Conservation (phyloP, 2,113 vertebrate species). For the Pterocles gutturalis region DNA sequence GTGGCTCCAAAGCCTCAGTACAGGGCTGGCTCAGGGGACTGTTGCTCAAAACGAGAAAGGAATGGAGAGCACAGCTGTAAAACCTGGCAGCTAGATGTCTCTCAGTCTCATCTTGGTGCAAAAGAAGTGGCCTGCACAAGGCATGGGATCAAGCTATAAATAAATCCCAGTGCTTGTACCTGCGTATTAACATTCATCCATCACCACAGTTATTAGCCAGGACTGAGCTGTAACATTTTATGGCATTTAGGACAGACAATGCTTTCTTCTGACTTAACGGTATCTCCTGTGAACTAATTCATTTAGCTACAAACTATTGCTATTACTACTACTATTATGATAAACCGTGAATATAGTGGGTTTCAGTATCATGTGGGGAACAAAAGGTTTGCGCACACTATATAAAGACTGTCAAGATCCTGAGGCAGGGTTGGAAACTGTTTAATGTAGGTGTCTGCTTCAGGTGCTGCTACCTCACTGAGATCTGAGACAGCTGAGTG, state of each 20-base stretch:
- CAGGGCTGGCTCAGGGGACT: neutral
- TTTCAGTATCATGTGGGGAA: neutral
- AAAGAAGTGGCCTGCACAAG: neutral
- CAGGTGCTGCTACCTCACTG: neutral
- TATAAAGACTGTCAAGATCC: neutral
- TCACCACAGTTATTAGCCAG: neutral
- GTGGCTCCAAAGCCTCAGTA: neutral
- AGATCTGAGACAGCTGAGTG: neutral
- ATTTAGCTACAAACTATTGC: neutral
- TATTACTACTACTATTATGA: neutral
- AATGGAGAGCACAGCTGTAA: neutral
- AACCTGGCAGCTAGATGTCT: neutral
- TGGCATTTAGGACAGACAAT: neutral
- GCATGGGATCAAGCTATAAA: neutral
- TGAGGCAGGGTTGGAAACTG: neutral
- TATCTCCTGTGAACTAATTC: neutral
- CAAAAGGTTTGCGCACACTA: neutral
- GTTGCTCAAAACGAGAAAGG: rapidly evolving
- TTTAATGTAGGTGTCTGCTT: neutral
- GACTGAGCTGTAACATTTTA: neutral
- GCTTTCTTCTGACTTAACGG: neutral
- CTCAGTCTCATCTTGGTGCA: neutral
- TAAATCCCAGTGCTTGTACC: neutral
- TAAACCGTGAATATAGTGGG: neutral
- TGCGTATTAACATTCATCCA: neutral